phyloP scores from a whole-genome alignment of 2,113 vertebrate species.

The Meleagris gallopavo region DNA sequence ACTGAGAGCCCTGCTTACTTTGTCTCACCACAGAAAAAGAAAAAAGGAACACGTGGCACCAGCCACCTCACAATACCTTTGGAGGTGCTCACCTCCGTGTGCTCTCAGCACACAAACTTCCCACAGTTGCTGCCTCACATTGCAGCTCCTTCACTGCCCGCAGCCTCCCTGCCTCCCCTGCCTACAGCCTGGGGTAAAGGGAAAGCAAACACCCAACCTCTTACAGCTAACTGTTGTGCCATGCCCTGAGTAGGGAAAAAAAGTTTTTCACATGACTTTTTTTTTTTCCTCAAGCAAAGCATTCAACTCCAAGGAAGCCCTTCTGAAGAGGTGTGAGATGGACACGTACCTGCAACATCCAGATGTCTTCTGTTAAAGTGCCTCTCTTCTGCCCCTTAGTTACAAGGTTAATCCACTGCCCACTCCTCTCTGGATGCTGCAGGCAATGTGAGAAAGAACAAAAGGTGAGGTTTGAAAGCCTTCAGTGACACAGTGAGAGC shows the following conservation, averaged over 20 bases:
- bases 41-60: not conserved
- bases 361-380: not conserved
- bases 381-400: not conserved
- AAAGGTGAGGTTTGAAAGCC: not conserved
- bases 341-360: not conserved
- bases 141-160: not conserved
- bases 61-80: accelerated
- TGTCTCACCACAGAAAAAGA: accelerated
- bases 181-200: not conserved
- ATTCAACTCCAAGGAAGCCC: too few relatives aligned
- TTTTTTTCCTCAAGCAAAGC: too few relatives aligned
- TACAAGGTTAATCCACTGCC: not conserved
- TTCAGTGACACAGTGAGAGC: not conserved
- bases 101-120: not conserved
- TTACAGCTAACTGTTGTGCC: accelerated
- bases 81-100: not conserved
- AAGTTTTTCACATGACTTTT: too few relatives aligned
- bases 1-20: accelerated
- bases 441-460: not conserved
- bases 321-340: too few relatives aligned
- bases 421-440: not conserved
- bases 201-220: not conserved
- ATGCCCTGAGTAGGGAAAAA: too few relatives aligned
- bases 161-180: not conserved
- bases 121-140: not conserved